Base-by-base conservation (phyloP, 2,797 vertebrate genomes). In the Moxostoma hubbsi region DNA sequence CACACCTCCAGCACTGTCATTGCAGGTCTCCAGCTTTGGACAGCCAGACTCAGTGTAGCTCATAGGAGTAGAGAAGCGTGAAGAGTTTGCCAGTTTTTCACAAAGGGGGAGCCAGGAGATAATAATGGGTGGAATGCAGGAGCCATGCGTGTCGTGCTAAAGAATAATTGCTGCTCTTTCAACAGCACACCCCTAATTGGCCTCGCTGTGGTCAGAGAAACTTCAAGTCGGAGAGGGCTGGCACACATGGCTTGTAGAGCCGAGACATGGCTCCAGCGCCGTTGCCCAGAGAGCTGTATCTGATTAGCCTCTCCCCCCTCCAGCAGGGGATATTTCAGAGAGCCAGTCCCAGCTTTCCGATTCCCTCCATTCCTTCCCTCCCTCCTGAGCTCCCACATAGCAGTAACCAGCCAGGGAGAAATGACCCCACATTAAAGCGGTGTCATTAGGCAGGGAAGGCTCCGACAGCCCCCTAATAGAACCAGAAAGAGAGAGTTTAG, bases 111-210 rank as follows among this genome's bases (percentile, higher is more conserved):
- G 89, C 89, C 89, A 86, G 87, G 87, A 91, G 90, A 93, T 93
- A 92, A 93, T 94, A 93, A 93, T 90, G 92, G 91, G 90, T 84
- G 90, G 87, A 91, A 88, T 89, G 89, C 88, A 88, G 89, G 86
- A 93, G 90, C 89, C 90, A 84, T 92, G 91, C 92, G 89, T 91
- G 90, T 90, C 90, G 89, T 89, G 89, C 88, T 85, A 92, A 91
- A 89, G 92, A 93, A 92, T 95, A 94, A 95, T 94, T 94, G 93
- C 92, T 90, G 86, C 88, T 90, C 90, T 93, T 94, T 93, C 92
- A 93, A 91, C 89, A 92, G 90, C 85, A 86, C 89, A 89, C 90
- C 92, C 90, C 93, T 95, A 94, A 95, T 94, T 95, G 94, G 92
- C 91, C 91, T 90, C 86, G 89, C 89, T 92, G 90, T 92, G 91